Percentiles rank a stretch among this genome's conserved stretches.
phyloP scores from a whole-genome alignment of 2,888 invertebrate species.

The Limnephilus auricula region DNA sequence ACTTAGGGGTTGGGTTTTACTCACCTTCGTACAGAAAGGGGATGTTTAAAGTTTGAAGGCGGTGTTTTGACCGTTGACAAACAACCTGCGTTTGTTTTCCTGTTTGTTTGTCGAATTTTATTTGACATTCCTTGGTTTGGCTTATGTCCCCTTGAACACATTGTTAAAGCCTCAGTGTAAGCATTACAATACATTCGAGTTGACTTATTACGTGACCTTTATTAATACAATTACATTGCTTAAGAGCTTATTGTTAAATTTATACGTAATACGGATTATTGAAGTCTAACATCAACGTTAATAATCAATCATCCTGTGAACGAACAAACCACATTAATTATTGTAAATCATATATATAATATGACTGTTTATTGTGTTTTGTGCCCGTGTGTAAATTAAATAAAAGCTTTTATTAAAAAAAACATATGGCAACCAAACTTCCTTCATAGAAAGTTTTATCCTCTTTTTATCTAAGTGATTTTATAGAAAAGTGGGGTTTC shows the following conservation, averaged over 20 bases:
- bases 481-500: background rate
- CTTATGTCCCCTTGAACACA: background rate
- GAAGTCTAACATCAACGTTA: background rate
- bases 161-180: background rate
- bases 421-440: background rate
- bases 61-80: constrained; percentile 23
- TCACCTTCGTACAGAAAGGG: background rate
- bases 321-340: background rate
- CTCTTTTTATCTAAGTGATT: background rate
- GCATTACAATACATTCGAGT: background rate
- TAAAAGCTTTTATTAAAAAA: background rate
- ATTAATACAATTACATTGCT: background rate
- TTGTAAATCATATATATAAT: background rate
- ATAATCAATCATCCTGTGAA: background rate
- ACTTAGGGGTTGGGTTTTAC: background rate
- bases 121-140: constrained; percentile 38
- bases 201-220: background rate
- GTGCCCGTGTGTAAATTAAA: background rate
- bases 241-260: background rate
- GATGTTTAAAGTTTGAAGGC: constrained; percentile 24
- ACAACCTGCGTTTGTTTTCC: constrained; percentile 19
- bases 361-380: background rate
- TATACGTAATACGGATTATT: background rate
- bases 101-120: constrained; percentile 24
- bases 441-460: background rate